Conservation (phyloP, 2,888 invertebrate species). For the Actias luna region DNA sequence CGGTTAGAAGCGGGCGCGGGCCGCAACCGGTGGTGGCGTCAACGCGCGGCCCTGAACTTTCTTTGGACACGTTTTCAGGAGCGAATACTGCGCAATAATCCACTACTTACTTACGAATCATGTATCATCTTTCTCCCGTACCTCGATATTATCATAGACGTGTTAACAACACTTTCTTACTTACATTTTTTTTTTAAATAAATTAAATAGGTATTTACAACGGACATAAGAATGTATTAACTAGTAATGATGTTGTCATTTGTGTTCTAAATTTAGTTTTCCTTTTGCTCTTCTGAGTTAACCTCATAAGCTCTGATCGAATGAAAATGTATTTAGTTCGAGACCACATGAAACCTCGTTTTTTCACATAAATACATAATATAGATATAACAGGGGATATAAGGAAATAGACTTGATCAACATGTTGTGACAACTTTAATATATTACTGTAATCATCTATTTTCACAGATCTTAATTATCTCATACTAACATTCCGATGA, state of each 20-base stretch:
- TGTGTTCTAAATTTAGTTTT: constrained; percentile 27
- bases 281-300: constrained; percentile 3
- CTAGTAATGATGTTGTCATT: background rate
- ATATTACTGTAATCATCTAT: too few relatives aligned
- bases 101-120: constrained; percentile 42
- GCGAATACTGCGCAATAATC: constrained; percentile 76
- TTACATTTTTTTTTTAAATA: background rate
- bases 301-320: background rate
- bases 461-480: too few relatives aligned
- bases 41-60: constrained; percentile 83
- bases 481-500: constrained; percentile 34
- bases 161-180: background rate
- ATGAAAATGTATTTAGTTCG: constrained; percentile 64
- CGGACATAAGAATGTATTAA: background rate
- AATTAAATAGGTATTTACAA: background rate
- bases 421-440: too few relatives aligned
- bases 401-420: background rate
- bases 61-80: constrained; percentile 81
- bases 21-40: constrained; percentile 69
- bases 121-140: background rate
- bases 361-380: constrained; percentile 15
- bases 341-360: constrained; percentile 51
- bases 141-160: background rate
- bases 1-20: constrained; percentile 41
- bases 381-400: background rate